A percentile compares a stretch with the other conserved stretches of the same genome.
phyloP scores from a whole-genome alignment of 2,888 invertebrate genomes.

The Tinea semifulvella region DNA sequence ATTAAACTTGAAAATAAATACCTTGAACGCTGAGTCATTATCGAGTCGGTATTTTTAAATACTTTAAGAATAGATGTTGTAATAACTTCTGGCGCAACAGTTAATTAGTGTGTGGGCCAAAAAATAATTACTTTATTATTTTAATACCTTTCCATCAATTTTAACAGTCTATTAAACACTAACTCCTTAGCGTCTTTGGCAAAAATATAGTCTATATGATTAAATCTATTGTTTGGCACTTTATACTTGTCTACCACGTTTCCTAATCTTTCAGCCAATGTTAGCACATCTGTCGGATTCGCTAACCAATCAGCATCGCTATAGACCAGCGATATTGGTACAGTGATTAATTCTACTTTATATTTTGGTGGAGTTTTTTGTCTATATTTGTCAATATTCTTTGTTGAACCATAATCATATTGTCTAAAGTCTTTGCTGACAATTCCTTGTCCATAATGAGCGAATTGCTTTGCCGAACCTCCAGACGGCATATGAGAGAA shows the following conservation, averaged over 20 bases:
- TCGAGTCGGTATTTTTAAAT: too few relatives aligned
- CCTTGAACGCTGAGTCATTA: too few relatives aligned
- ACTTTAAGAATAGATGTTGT: too few relatives aligned
- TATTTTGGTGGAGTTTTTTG: conserved; percentile 34
- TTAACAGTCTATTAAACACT: conserved; percentile 22
- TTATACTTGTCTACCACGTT: conserved; percentile 63
- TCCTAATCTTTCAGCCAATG: conserved; percentile 54
- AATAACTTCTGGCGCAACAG: too few relatives aligned
- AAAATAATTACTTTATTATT: too few relatives aligned
- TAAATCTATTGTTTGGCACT: conserved; percentile 57
- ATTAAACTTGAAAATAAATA: too few relatives aligned
- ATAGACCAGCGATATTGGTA: conserved; percentile 43
- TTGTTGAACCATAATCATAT: conserved; percentile 36
- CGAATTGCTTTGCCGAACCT: conserved; percentile 55
- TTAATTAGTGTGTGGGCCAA: too few relatives aligned
- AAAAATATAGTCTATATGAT: conserved; percentile 44
- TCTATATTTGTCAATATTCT: conserved; percentile 37
- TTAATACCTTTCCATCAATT: conserved; percentile 16
- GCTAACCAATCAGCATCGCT: conserved; percentile 72
- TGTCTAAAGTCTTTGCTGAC: conserved; percentile 34
- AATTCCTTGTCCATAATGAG: conserved; percentile 62
- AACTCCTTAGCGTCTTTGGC: conserved; percentile 39
- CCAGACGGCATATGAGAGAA: conserved; percentile 64
- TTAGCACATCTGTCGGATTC: conserved; percentile 62
- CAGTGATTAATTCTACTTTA: conserved; percentile 29